Evolutionary conservation across 2,888 invertebrate genomes (phyloP), one percentile per base, ranked within the genome.

Genomic region (Eristalinus sepulchralis): DNA sequence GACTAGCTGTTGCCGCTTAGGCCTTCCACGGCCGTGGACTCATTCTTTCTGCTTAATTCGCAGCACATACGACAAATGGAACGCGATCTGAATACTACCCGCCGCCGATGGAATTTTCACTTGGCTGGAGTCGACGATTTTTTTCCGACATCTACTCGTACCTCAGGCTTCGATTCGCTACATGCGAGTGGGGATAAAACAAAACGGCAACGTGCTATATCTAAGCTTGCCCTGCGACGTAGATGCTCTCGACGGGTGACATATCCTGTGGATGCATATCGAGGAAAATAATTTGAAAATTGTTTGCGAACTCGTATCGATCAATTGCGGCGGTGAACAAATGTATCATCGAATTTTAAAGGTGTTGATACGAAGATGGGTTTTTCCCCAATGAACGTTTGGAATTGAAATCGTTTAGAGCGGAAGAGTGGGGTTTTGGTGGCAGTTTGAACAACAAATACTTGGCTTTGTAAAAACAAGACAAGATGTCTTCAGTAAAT

Each of bases 1-100:
- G 86, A 86, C 78, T 86, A 79, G 86, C 86, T 86, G 78, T 70
- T 86, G 79, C 78, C 83, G 78, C 83, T 83, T 78, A 82, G 83
- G 72, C 63, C 64, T 47, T 47, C 59, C 53, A 66, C 17, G 63
- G 62, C 53, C 62, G 53, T 22, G 62, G 64, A 77, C 39, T 70
- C 22, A 59, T 59, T 72, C 70, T 62, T 72, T 78, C 75, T 86
- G 66, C 67, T 86, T 86, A 86, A 86, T 86, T 86, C 86, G 66
- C 64, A 66, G 83, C 86, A 86, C 86, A 86, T 86, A 86, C 86
- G 82, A 79, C 83, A 83, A 78, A 75, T 75, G 83, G 83, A 66
- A 86, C 86, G 83, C 86, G 78, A 60, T 39, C 64, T 39, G 86
- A 83, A 86, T 86, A 83, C 78, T 71, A 53, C 59, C 47, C 70